Percentiles rank a stretch among this genome's conserved stretches.
phyloP scores from a whole-genome alignment of 2,888 invertebrate genomes.

The Drosophila emarginata region DNA sequence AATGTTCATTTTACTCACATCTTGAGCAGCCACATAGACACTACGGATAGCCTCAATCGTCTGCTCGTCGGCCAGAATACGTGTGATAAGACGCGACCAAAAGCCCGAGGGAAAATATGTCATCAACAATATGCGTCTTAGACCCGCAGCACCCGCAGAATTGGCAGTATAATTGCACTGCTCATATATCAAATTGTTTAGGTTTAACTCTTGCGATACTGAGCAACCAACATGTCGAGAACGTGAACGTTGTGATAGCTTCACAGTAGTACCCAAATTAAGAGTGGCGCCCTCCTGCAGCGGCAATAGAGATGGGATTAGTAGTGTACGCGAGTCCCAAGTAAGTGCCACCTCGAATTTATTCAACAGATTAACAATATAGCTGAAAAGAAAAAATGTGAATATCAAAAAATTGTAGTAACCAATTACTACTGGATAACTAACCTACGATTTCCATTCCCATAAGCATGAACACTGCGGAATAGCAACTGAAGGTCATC shows the following conservation, averaged over 20 bases:
- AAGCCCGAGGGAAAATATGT: constrained; percentile 99
- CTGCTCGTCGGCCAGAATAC: constrained; percentile 94
- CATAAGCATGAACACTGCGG: constrained; percentile 91
- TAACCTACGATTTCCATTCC: constrained; percentile 85
- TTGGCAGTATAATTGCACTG: constrained; percentile 34
- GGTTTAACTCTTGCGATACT: constrained; percentile 79
- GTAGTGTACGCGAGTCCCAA: constrained; percentile 94
- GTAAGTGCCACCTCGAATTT: constrained; percentile 99
- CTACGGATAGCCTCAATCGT: constrained; percentile 90
- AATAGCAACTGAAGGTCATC: constrained; percentile 96
- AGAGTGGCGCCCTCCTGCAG: constrained; percentile 86
- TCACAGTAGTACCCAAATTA: constrained; percentile 79
- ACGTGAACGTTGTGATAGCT: constrained; percentile 79
- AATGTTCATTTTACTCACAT: constrained; percentile 82
- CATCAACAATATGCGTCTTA: constrained; percentile 91
- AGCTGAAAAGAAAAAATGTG: constrained; percentile 83
- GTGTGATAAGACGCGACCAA: constrained; percentile 96
- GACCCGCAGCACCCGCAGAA: constrained; percentile 54
- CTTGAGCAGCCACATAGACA: constrained; percentile 88
- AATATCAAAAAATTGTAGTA: neutral
- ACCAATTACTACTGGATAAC: neutral
- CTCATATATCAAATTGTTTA: constrained; percentile 78
- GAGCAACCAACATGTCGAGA: constrained; percentile 76
- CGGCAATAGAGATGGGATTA: constrained; percentile 96
- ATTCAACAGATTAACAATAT: constrained; percentile 94